Evolutionary conservation across 2,888 invertebrate species (phyloP), one percentile per base, ranked within the genome.

Genomic region (Lithophane socia): DNA sequence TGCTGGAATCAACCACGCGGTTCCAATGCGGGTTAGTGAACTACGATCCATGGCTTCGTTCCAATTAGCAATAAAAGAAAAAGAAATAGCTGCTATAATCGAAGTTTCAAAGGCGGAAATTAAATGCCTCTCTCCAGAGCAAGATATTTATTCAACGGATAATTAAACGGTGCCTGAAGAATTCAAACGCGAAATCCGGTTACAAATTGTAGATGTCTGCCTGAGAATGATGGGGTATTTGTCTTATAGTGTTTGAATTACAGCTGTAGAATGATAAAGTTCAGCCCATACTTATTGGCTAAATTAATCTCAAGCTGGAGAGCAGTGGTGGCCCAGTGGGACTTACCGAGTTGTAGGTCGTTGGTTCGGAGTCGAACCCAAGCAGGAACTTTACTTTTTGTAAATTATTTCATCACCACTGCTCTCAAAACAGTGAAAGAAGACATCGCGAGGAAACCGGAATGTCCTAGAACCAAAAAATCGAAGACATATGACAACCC

Each of bases 111-210:
- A 56, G 64, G n/a, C 79, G 79, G 68, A 82, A 84, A 85, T 84
- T 81, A 81, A 79, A 54, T 54, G 68, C 42, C 44, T 66, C 52
- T 74, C 65, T 75, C 12, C 64, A 63, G 42, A 75, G 54, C 60
- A 66, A 61, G 63, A 70, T 85, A 85, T 83, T 82, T 82, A 82
- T 72, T 85, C 79, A 73, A 76, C 44, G 52, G 75, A 42, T n/a
- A 79, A 79, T 79, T 79, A 63, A 79, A 69, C 64, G 68, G 12
- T 47, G 29, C 10, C 60, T 73, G 37, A 47, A 29, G 60, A 56
- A 29, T 54, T 85, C 49, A 75, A 75, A 77, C 18, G 24, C 42
- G 37, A 72, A 63, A 58, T 79, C 47, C 66, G 64, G 61, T 69
- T 47, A 61, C 49, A 66, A 75, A 84, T 80, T 65, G 18, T 56